Percentiles rank a stretch among this genome's conserved stretches.
These are phyloP conservation scores for Melanotaenia parkinsoni DNA, from an alignment of 2,797 vertebrate species.

Conservation along the genomic window DNA sequence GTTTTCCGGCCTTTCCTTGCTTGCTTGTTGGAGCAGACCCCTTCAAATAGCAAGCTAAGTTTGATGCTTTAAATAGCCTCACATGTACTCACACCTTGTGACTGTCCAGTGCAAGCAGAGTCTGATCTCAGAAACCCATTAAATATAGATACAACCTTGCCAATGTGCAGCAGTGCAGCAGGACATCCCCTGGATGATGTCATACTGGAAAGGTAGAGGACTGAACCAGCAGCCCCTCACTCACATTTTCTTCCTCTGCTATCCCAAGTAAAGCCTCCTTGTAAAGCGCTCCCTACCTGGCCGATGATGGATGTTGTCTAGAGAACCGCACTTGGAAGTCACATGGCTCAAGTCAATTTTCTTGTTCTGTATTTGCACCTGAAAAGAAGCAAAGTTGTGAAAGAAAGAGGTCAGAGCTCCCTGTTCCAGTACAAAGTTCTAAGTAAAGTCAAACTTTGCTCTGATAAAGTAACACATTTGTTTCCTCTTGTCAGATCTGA, in stretches of 20 bases:
- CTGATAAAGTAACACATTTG: conserved; percentile 8
- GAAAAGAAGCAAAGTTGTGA: conserved; percentile 46
- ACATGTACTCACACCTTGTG: conserved; percentile 5
- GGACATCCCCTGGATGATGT: conserved; percentile 2
- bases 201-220: background rate
- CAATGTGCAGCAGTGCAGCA: conserved; percentile 4
- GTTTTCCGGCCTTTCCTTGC: background rate
- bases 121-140: conserved; percentile 6
- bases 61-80: background rate
- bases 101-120: background rate
- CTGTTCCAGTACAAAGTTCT: background rate
- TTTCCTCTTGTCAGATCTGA: conserved; percentile 7
- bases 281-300: conserved; percentile 84
- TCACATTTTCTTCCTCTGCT: background rate
- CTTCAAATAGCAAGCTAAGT: background rate
- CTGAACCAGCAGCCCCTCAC: background rate
- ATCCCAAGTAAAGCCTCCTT: background rate
- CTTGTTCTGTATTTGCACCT: conserved; percentile 97
- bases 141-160: conserved; percentile 1
- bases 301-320: conserved; percentile 97
- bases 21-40: background rate
- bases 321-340: conserved; percentile 97
- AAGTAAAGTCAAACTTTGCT: background rate
- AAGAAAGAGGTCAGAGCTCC: conserved; percentile 28
- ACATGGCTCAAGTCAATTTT: conserved; percentile 98